Base-by-base conservation (phyloP, 2,797 vertebrate genomes). In the Enteromius radiatus region DNA sequence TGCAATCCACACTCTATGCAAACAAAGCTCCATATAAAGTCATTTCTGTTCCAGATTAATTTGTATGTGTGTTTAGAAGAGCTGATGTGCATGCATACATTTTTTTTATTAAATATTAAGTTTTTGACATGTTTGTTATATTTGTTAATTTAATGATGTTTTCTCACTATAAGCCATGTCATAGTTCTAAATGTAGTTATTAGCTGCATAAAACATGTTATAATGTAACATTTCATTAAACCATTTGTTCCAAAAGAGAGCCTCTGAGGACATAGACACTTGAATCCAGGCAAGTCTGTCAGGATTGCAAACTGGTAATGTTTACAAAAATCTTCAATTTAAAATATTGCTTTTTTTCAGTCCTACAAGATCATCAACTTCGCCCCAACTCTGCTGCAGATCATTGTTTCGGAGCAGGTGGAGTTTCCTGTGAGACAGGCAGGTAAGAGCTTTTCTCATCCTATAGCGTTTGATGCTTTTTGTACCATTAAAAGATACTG, bases 291-390 rank as follows among this genome's bases (percentile, higher is more conserved):
- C 4, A 33, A n/a, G n/a, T 31, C 38, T 2, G 38, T 41, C 38
- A 41, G 38, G 23, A 14, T 23, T 65, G 61, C 19, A 23, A 2
- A 36, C 28, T 71, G 64, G 43, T 63, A 26, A 79, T 36, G 65
- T 17, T 70, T 78, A 31, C 23, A 19, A 64, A 31, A 54, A 78
- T 38, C n/a, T 61, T 0, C 14, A n/a, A 67, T 21, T 77, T 3
- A 21, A 49, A 76, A 15, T 41, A 2, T 7, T 74, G 31, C 33
- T 71, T 52, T 87, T 33, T 91, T 91, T 84, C 87, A 99, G 98
- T 98, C 98, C 23, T 99, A 97, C 92, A 99, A 99, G 93, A 99
- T 99, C 89, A 99, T 99, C 94, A 98, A 98, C 93, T 99, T 99
- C 85, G 97, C 98, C 71, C 98, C 98, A 38, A 99, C 97, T 36